A percentile compares a stretch with the other conserved stretches of the same genome.
phyloP scores from a whole-genome alignment of 2,888 invertebrate species.

The Lysandra bellargus region DNA sequence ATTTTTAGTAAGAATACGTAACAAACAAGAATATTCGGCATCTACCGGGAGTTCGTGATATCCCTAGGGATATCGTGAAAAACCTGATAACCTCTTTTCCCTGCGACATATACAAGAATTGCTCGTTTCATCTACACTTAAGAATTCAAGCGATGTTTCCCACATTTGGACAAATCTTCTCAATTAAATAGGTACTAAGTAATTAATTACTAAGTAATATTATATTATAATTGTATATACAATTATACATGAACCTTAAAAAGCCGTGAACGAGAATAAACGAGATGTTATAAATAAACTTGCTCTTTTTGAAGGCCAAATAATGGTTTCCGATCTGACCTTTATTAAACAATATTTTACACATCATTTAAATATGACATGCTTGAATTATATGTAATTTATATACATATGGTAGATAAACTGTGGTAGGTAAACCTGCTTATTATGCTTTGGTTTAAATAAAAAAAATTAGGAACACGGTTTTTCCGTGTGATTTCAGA shows the following conservation, averaged over 20 bases:
- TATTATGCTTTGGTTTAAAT: too few species aligned
- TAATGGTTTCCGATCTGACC: neutral
- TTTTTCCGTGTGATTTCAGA: too few species aligned
- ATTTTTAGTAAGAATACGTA: too few species aligned
- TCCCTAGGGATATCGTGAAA: too few species aligned
- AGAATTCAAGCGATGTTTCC: neutral
- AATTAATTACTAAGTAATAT: neutral
- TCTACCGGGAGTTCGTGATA: too few species aligned
- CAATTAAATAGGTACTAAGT: neutral
- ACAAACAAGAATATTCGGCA: too few species aligned
- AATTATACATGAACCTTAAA: neutral
- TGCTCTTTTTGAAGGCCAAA: neutral
- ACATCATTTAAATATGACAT: neutral
- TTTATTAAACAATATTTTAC: neutral
- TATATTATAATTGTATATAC: neutral
- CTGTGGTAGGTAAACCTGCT: too few species aligned
- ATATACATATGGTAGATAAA: too few species aligned
- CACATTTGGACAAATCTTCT: neutral
- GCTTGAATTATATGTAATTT: neutral
- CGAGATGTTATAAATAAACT: neutral
- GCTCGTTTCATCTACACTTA: neutral
- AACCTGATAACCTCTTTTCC: too few species aligned
- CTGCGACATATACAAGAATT: too few species aligned
- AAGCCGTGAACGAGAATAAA: neutral
- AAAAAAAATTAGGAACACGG: too few species aligned